These are phyloP conservation scores for Mesorhabditis belari DNA, from an alignment of 2,888 invertebrate genomes.

Conservation along the genomic window DNA sequence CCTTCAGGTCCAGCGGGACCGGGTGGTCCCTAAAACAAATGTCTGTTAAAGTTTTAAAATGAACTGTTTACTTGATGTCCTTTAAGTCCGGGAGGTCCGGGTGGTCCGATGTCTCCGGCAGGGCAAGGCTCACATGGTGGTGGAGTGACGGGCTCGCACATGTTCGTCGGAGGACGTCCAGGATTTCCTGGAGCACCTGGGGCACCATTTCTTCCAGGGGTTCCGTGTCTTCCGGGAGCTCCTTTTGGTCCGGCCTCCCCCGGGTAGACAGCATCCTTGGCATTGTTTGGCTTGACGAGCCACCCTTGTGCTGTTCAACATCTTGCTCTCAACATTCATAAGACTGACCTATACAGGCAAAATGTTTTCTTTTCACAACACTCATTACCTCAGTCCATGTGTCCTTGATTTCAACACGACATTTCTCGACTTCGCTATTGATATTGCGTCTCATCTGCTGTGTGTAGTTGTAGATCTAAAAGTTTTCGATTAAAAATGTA, in stretches of 20 bases:
- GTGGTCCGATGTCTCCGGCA: slow-evolving; percentile 15
- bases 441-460: background rate
- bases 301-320: background rate
- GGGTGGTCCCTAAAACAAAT: slow-evolving; percentile 5
- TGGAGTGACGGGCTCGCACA: background rate
- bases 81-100: slow-evolving; percentile 6
- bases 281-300: background rate
- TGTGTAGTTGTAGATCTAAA: background rate
- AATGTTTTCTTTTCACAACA: background rate
- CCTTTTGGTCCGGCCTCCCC: background rate
- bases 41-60: no score
- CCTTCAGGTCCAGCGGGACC: slow-evolving; percentile 23
- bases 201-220: background rate
- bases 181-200: background rate
- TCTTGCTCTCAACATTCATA: background rate
- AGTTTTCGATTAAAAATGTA: background rate
- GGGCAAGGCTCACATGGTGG: background rate
- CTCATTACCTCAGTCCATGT: background rate
- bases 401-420: background rate
- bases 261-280: background rate
- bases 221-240: background rate
- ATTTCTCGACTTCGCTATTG: background rate
- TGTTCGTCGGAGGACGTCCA: background rate
- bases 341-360: background rate
- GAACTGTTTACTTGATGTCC: no score